Percentiles rank a stretch among this genome's conserved stretches.
Evolutionary conservation across 1,140 invertebrate species (phyloP).

Genomic region (Lordiphosa stackelbergi): DNA sequence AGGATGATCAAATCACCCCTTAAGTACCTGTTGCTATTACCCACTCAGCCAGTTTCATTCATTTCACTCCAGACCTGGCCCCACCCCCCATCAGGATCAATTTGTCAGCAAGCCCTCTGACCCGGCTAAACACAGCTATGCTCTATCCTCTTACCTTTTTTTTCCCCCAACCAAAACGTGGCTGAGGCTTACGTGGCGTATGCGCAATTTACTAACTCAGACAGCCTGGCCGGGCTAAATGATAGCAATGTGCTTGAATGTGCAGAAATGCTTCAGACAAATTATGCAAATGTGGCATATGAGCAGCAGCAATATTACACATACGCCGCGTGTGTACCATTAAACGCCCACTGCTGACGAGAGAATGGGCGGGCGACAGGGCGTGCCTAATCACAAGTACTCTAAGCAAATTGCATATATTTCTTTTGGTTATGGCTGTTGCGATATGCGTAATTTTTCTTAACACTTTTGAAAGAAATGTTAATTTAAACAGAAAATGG

Average conservation of each 20-base stretch:
- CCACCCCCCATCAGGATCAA: slow-evolving; percentile 29
- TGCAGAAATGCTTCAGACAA: slow-evolving; percentile 43
- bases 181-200: slow-evolving; percentile 54
- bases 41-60: slow-evolving; percentile 33
- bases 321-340: slow-evolving; percentile 65
- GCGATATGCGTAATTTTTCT: slow-evolving; percentile 17
- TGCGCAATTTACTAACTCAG: slow-evolving; percentile 71
- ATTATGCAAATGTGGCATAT: slow-evolving; percentile 72
- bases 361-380: slow-evolving; percentile 6
- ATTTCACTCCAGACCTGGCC: slow-evolving; percentile 33
- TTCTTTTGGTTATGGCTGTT: slow-evolving; percentile 20
- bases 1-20: slow-evolving; percentile 4
- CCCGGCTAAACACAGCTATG: slow-evolving; percentile 25
- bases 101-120: slow-evolving; percentile 41
- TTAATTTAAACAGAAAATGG: neutral
- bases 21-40: slow-evolving; percentile 17
- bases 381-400: slow-evolving; percentile 58
- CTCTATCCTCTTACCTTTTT: slow-evolving; percentile 3
- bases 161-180: slow-evolving; percentile 18
- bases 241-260: slow-evolving; percentile 59
- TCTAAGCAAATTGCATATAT: slow-evolving; percentile 37
- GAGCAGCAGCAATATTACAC: slow-evolving; percentile 60
- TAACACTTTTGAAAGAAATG: slow-evolving; percentile 19
- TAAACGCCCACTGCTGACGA: slow-evolving; percentile 42
- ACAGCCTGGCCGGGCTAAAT: slow-evolving; percentile 56